Evolutionary conservation across 2,113 vertebrate genomes (phyloP).

Genomic region (Sturnira hondurensis): DNA sequence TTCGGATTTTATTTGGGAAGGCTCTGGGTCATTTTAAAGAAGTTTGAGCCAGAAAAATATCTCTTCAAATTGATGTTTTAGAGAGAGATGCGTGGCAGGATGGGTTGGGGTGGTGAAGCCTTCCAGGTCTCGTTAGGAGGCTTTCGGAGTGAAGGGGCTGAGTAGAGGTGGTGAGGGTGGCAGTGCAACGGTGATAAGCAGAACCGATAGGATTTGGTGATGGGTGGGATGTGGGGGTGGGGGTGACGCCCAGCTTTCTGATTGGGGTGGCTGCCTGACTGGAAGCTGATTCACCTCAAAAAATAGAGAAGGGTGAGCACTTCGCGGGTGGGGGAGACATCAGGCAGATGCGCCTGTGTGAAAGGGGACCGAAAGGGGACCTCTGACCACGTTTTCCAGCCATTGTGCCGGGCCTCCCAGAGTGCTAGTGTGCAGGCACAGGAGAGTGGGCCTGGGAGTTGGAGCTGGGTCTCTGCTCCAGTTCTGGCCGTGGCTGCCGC

Average conservation of each 20-base stretch:
- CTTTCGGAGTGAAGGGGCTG: not conserved
- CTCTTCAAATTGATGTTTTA: slow-evolving; percentile 4
- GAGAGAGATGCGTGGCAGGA: not conserved
- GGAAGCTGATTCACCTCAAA: not conserved
- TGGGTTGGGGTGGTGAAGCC: not conserved
- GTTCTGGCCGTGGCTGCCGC: not conserved
- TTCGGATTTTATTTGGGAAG: not conserved
- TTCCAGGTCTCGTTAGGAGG: not conserved
- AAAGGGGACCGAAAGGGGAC: not conserved
- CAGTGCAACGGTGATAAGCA: not conserved
- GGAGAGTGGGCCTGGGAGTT: not conserved
- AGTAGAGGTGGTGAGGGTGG: not conserved
- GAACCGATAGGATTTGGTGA: not conserved
- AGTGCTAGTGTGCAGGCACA: not conserved
- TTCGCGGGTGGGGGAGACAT: not conserved
- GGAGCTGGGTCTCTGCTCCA: not conserved
- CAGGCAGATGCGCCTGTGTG: not conserved
- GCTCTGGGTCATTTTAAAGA: not conserved
- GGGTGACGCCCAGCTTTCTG: not conserved
- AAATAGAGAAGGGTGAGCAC: not conserved
- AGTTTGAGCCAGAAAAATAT: not conserved
- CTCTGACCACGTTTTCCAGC: not conserved
- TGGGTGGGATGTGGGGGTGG: not conserved
- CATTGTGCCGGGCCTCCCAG: not conserved
- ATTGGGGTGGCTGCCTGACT: not conserved